These are phyloP conservation scores for Leucophenga maculata DNA, from an alignment of 2,888 invertebrate genomes.

Conservation along the genomic window DNA sequence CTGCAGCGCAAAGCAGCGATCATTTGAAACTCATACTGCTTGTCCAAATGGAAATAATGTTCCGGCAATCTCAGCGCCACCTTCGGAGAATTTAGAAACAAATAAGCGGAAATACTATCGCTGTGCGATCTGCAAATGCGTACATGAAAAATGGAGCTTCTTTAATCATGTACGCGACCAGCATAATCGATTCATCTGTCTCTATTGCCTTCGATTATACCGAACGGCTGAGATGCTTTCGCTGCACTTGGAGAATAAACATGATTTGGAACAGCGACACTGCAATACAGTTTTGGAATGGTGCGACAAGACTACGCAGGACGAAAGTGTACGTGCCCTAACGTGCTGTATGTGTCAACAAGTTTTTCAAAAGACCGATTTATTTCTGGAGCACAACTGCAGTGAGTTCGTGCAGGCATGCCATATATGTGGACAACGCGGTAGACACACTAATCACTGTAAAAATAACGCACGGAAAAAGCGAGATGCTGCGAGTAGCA, in stretches of 20 bases:
- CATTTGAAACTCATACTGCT: slow-evolving; percentile 30
- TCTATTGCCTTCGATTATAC: slow-evolving; percentile 88
- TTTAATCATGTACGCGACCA: slow-evolving; percentile 88
- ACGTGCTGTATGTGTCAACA: slow-evolving; percentile 88
- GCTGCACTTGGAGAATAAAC: slow-evolving; percentile 83
- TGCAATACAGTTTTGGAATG: slow-evolving; percentile 80
- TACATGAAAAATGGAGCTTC: slow-evolving; percentile 89
- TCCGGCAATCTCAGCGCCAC: no score
- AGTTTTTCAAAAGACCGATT: slow-evolving; percentile 83
- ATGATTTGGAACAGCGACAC: slow-evolving; percentile 81
- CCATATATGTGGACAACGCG: slow-evolving; percentile 68
- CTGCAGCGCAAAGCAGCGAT: slow-evolving; percentile 70
- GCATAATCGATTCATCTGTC: slow-evolving; percentile 86
- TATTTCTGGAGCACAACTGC: slow-evolving; percentile 84
- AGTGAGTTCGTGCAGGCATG: slow-evolving; percentile 69
- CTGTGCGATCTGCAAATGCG: slow-evolving; percentile 86
- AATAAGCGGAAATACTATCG: slow-evolving; percentile 75
- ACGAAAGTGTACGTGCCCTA: slow-evolving; percentile 75
- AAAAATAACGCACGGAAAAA: slow-evolving; percentile 54
- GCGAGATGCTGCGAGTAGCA: slow-evolving; percentile 37
- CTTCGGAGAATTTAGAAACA: no score
- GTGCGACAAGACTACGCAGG: slow-evolving; percentile 40
- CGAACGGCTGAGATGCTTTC: slow-evolving; percentile 85
- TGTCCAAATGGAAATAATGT: neutral
- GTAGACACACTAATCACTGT: slow-evolving; percentile 69